phyloP scores from a whole-genome alignment of 2,113 vertebrate species.

The Syrrhaptes paradoxus region DNA sequence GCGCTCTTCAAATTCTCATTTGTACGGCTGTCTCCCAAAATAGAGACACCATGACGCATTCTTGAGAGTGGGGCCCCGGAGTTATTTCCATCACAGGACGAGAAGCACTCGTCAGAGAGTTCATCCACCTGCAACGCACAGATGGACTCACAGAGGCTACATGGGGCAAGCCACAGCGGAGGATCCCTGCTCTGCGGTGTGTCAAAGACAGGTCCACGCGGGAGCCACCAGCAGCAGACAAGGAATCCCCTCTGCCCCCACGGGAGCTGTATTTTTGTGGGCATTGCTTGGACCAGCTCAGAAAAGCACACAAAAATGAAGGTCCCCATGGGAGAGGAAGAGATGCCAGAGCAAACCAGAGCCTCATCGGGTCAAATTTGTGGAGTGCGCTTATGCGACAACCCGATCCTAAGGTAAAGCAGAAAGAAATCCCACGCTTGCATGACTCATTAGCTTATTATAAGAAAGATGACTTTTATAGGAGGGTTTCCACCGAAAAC shows the following conservation, averaged over 20 bases:
- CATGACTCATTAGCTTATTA: constrained; percentile 12
- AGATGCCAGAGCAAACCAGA: neutral
- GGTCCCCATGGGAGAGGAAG: neutral
- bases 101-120: neutral
- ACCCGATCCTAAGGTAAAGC: neutral
- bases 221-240: neutral
- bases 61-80: neutral
- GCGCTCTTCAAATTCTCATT: neutral
- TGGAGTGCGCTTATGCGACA: neutral
- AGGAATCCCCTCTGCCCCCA: neutral
- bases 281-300: neutral
- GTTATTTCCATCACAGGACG: neutral
- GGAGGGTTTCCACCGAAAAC: neutral
- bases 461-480: neutral
- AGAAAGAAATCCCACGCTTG: neutral
- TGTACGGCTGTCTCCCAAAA: neutral
- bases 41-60: neutral
- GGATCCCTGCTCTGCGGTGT: rapidly evolving
- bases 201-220: neutral
- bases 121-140: neutral
- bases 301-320: neutral
- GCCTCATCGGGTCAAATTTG: neutral
- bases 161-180: rapidly evolving
- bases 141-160: neutral
- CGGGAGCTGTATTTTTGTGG: neutral